These are phyloP conservation scores for Oeneis ivallda DNA, from an alignment of 2,888 invertebrate species.

Conservation along the genomic window DNA sequence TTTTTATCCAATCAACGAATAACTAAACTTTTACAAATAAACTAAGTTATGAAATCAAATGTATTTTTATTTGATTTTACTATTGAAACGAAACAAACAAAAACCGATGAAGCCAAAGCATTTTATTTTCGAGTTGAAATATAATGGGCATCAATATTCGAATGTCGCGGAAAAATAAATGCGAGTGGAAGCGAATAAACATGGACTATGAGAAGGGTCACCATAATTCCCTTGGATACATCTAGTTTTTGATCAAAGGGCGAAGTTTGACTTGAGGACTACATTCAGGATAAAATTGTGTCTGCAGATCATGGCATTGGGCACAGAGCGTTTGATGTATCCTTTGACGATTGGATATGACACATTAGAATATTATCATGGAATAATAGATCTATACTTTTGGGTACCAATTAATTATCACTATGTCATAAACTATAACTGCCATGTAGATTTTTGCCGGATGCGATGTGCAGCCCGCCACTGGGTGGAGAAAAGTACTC, in stretches of 20 bases:
- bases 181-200: constrained; percentile 27
- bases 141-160: constrained; percentile 39
- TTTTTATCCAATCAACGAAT: constrained; percentile 6
- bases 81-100: constrained; percentile 27
- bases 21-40: constrained; percentile 10
- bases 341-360: not conserved
- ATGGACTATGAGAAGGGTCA: constrained; percentile 14
- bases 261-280: no score
- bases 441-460: no score
- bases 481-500: not conserved
- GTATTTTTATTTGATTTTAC: constrained; percentile 31
- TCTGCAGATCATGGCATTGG: no score
- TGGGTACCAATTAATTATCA: no score
- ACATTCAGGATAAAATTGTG: no score
- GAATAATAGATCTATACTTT: not conserved
- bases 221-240: not conserved
- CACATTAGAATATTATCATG: not conserved
- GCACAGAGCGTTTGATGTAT: not conserved
- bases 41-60: constrained; percentile 29
- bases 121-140: constrained; percentile 34
- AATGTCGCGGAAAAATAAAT: constrained; percentile 40
- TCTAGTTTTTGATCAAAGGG: no score
- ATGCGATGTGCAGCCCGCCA: not conserved
- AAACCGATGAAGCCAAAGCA: constrained; percentile 24
- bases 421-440: no score